phyloP scores from a whole-genome alignment of 1,140 invertebrate genomes.

The Diorhabda sublineata region DNA sequence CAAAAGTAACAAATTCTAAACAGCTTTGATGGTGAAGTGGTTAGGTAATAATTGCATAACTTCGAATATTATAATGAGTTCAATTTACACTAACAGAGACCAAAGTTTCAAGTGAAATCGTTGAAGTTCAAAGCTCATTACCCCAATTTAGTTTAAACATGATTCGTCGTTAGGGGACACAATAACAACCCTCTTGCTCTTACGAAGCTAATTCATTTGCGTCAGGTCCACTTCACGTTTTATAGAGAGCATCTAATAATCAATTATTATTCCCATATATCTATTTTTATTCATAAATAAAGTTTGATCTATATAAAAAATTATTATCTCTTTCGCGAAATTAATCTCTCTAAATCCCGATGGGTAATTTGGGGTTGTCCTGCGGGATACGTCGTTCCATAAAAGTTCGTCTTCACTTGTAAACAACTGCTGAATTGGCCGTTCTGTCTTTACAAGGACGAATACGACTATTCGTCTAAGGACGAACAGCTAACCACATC shows the following conservation, averaged over 20 bases:
- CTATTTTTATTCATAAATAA: no score
- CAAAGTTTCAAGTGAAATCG: conserved; percentile 20
- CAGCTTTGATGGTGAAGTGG: neutral
- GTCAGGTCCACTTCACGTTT: conserved; percentile 14
- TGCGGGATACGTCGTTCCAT: conserved; percentile 13
- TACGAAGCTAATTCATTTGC: conserved; percentile 43
- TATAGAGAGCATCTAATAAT: neutral
- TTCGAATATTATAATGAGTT: conserved; percentile 19
- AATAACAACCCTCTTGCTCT: conserved; percentile 35
- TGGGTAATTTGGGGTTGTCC: conserved; percentile 16
- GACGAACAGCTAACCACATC: conserved; percentile 2
- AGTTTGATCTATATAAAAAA: no score
- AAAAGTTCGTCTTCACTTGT: conserved; percentile 18
- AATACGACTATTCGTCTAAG: conserved; percentile 10
- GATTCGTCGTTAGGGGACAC: conserved; percentile 39
- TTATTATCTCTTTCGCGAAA: neutral
- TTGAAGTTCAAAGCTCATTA: conserved; percentile 40
- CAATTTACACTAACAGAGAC: conserved; percentile 20
- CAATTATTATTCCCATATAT: no score
- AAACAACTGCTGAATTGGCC: conserved; percentile 20
- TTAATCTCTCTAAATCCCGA: conserved; percentile 13
- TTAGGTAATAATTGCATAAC: conserved; percentile 18
- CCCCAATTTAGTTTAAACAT: conserved; percentile 43
- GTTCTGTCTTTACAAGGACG: conserved; percentile 7
- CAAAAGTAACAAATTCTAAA: neutral